These are phyloP conservation scores for Hoplodrina ambigua DNA, from an alignment of 2,888 invertebrate species.

Conservation along the genomic window DNA sequence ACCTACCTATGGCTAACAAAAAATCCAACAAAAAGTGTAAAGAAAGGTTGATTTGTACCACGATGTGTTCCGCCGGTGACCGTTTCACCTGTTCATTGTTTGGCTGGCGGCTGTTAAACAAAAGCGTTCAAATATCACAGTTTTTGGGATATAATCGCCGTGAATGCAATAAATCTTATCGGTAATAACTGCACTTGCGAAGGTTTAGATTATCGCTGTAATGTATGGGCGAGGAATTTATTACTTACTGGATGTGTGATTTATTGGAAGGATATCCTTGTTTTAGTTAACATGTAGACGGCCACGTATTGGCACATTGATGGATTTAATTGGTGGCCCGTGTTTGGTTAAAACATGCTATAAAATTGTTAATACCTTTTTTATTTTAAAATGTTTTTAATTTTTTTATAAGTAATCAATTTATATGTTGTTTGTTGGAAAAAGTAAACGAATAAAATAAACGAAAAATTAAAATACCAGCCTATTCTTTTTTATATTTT, in stretches of 20 bases:
- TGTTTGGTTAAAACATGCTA: constrained; percentile 23
- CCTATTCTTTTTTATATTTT: too few relatives aligned
- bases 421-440: too few relatives aligned
- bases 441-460: too few relatives aligned
- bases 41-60: constrained; percentile 84
- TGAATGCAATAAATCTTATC: constrained; percentile 84
- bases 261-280: constrained; percentile 77
- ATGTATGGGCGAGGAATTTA: constrained; percentile 79
- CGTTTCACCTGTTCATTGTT: constrained; percentile 88
- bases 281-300: constrained; percentile 53
- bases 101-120: constrained; percentile 87
- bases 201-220: constrained; percentile 82
- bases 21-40: constrained; percentile 87
- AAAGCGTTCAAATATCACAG: constrained; percentile 90
- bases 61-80: constrained; percentile 74
- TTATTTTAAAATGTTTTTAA: too few relatives aligned
- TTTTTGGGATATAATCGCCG: constrained; percentile 85
- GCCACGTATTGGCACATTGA: constrained; percentile 45
- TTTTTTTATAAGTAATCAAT: too few relatives aligned
- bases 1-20: constrained; percentile 79
- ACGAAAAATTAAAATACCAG: too few relatives aligned
- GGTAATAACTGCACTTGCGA: constrained; percentile 88
- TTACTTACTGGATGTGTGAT: constrained; percentile 73
- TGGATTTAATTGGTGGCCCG: constrained; percentile 26
- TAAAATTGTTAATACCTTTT: background rate